A percentile compares a stretch with the other conserved stretches of the same genome.
Conservation (phyloP, 1,140 invertebrate genomes). For the Saccostrea echinata region DNA sequence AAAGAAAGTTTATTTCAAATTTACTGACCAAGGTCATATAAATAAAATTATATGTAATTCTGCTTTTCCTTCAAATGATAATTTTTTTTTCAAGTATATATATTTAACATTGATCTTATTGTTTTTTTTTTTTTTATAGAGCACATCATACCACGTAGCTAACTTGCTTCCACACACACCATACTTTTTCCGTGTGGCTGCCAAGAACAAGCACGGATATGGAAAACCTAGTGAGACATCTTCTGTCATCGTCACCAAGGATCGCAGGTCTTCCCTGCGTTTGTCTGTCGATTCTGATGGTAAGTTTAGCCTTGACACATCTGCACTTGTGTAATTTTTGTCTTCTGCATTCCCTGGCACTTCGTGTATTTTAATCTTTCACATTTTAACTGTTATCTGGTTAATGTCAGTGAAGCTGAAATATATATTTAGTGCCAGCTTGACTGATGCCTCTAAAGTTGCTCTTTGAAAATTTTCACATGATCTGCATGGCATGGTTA, state of each 20-base stretch:
- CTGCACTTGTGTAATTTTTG: neutral
- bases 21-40: too few species aligned
- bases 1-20: too few species aligned
- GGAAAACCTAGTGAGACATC: constrained; percentile 88
- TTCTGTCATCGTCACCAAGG: constrained; percentile 68
- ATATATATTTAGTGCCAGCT: constrained; percentile 4
- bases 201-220: constrained; percentile 97
- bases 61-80: too few species aligned
- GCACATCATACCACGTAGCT: constrained; percentile 81
- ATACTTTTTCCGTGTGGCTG: constrained; percentile 99
- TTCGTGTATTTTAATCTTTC: neutral
- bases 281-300: constrained; percentile 72
- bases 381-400: neutral
- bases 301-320: constrained; percentile 54
- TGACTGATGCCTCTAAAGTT: neutral
- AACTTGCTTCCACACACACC: constrained; percentile 84
- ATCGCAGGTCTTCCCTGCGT: constrained; percentile 59
- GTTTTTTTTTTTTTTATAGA: constrained; percentile 83
- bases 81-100: too few species aligned
- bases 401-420: neutral
- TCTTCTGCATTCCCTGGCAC: neutral
- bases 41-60: too few species aligned
- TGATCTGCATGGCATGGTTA: constrained; percentile 2
- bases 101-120: neutral
- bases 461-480: neutral